A percentile compares a stretch with the other conserved stretches of the same genome.
Evolutionary conservation across 2,797 vertebrate genomes (phyloP).

Genomic region (Lemur catta): DNA sequence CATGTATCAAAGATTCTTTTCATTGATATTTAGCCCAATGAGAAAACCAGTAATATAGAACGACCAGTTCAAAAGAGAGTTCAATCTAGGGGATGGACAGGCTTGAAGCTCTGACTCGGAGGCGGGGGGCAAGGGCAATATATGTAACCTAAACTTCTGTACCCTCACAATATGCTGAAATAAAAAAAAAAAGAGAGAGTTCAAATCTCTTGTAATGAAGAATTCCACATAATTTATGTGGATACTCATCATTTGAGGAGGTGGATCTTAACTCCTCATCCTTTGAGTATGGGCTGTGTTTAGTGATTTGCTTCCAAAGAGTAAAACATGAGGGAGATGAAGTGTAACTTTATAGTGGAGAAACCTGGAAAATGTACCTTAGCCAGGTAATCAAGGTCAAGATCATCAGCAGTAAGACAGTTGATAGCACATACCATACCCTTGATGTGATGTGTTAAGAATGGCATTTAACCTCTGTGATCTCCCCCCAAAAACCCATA

Average conservation of each 20-base stretch:
- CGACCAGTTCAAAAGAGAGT: neutral
- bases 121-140: no score
- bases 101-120: no score
- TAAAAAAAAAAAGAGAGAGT: neutral
- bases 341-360: neutral
- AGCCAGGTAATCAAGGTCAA: neutral
- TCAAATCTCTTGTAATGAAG: neutral
- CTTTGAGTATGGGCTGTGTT: neutral
- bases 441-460: neutral
- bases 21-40: neutral
- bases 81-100: neutral
- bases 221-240: neutral
- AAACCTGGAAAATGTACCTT: neutral
- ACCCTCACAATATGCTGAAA: no score
- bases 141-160: no score
- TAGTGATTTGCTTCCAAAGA: slow-evolving; percentile 8
- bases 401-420: neutral
- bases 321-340: neutral
- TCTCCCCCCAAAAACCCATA: neutral
- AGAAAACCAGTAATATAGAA: neutral
- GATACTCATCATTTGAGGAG: neutral
- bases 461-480: neutral
- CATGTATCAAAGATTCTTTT: neutral
- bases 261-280: neutral
- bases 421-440: neutral